Evolutionary conservation across 2,113 vertebrate genomes (phyloP), one percentile per base, ranked within the genome.

Genomic region (Oreochromis niloticus): DNA sequence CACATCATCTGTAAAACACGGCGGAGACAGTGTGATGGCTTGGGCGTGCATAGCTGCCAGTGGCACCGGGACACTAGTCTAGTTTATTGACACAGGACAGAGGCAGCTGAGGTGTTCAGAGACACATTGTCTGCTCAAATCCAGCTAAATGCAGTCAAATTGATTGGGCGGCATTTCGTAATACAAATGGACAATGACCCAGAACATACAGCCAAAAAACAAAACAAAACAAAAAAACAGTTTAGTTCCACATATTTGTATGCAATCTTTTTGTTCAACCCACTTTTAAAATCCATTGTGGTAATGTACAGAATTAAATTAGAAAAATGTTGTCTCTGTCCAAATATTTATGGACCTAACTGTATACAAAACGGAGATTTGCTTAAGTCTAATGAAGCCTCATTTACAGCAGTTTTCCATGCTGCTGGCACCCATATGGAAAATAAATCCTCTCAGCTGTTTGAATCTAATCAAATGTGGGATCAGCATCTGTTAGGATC

Each of bases 251-350:
- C 17, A 36, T 17, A n/a, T 36, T 66, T n/a, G 61, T 36, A 66
- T n/a, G 6, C 32, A 3, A 36, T 66, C 17, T 0, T 36, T 36
- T 66, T 66, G 17, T 9, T 0, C 10, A 39, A 1, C 2, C 17
- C 17, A 66, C 32, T n/a, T 66, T 66, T 39, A 66, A 61, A 61
- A 19, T 61, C 24, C 7, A 30, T 14, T 30, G 24, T 30, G 56
- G 56, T 59, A 57, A 57, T 30, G 24, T 1, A 16, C 56, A 59
- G 24, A 34, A 32, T 16, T 3, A 32, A 61, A 61, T 61, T 61
- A 32, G 0, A 3, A 36, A 66, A 36, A 36, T 19, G 4, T 66
- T 66, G 17, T 7, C 2, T 66, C 61, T n/a, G 1, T 66, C 17
- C 17, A 66, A 1, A 66, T 7, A 36, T 66, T 66, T 66, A 39